Base-by-base conservation (phyloP, 2,797 vertebrate genomes). In the Alosa sapidissima region DNA sequence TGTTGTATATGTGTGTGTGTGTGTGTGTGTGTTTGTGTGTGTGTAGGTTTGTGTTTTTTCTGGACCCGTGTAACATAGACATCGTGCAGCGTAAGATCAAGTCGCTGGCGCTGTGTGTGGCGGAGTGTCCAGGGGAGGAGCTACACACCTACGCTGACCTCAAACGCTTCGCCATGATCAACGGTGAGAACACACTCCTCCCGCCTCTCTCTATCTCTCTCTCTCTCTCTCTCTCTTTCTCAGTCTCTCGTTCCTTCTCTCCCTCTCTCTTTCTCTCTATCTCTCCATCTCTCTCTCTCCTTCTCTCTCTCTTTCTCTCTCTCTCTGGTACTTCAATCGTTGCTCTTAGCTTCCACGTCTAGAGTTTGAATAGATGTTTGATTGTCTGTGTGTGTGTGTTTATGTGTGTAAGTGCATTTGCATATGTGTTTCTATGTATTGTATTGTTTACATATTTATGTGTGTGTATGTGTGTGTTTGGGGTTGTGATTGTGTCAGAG, bases 31-130 rank as follows among this genome's bases (percentile, higher is more conserved):
- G 87, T 84, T 81, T 81, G 84, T 72, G 65, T 41, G 65, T 83
- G 86, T 86, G 47, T 93, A 99, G 98, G 93, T 99, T 96, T 65
- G 98, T 99, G 1, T 99, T 99, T 94, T 99, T 99, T 93, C 91
- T 99, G 96, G 98, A 99, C 90, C 98, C 98, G 4, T 99, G 98
- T 91, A 98, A 98, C 90, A 94, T 99, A 86, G 98, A 99, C 93
- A 92, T 98, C n/a, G 95, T 97, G 81, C 95, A 97, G 90, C 95
- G 96, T 94, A 98, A 94, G 90, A 98, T 99, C 89, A 97, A 95
- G 81, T 99, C 98, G 45, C 86, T 97, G 94, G 97, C 98, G 4
- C 93, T 99, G 84, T 99, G 98, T 85, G 98, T 99, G 68, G 95
- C 98, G 13, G 93, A 95, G 88, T 99, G 98, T 89, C 98, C 98